A percentile compares a stretch with the other conserved stretches of the same genome.
Conservation (phyloP, 2,888 invertebrate species). For the Sphaerophoria taeniata region DNA sequence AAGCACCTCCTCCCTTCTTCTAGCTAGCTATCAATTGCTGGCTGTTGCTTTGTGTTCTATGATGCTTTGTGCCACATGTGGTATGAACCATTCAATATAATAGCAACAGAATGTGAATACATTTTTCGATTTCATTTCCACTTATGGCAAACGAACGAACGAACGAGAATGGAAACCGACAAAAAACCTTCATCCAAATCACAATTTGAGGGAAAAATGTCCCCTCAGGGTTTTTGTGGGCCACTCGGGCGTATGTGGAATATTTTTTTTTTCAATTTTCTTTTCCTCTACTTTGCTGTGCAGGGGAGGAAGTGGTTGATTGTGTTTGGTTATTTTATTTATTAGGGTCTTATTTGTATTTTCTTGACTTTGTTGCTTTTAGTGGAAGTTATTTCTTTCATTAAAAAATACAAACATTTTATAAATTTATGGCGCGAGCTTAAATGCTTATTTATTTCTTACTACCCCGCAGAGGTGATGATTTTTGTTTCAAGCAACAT, state of each 20-base stretch:
- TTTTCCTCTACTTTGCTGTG: neutral
- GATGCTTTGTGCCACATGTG: slow-evolving; percentile 19
- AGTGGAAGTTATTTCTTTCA: slow-evolving; percentile 37
- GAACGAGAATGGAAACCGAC: neutral
- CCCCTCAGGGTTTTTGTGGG: slow-evolving; percentile 6
- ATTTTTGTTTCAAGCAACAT: slow-evolving; percentile 7
- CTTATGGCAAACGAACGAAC: slow-evolving; percentile 14
- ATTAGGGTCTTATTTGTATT: slow-evolving; percentile 12
- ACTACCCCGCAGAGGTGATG: neutral
- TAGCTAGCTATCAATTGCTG: slow-evolving; percentile 20
- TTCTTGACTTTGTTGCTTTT: slow-evolving; percentile 22
- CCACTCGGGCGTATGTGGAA: slow-evolving; percentile 66
- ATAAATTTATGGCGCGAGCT: neutral
- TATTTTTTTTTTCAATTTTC: slow-evolving; percentile 21
- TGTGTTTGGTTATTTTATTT: slow-evolving; percentile 11
- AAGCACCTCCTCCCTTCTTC: slow-evolving; percentile 20
- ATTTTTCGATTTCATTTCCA: slow-evolving; percentile 62
- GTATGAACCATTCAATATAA: slow-evolving; percentile 36
- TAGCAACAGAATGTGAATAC: slow-evolving; percentile 50
- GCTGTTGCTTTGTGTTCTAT: slow-evolving; percentile 36
- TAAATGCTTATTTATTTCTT: slow-evolving; percentile 8
- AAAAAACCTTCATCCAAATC: slow-evolving; percentile 40
- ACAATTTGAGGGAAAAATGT: slow-evolving; percentile 33
- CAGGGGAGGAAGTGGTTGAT: neutral
- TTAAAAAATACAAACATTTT: slow-evolving; percentile 12